Evolutionary conservation across 1,140 invertebrate genomes (phyloP), one percentile per base, ranked within the genome.

Genomic region (Papilio polyxenes): DNA sequence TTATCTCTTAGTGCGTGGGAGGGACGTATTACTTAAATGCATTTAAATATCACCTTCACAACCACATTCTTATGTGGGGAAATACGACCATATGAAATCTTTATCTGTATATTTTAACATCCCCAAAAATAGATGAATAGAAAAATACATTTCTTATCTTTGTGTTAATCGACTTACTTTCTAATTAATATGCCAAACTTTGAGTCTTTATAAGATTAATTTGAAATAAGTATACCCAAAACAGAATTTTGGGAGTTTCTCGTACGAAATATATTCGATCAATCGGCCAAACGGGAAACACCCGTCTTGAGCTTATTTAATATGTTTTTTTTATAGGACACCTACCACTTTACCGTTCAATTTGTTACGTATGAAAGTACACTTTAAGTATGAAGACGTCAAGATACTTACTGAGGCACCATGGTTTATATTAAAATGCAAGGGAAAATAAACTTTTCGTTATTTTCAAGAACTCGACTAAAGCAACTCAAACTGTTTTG

Each of bases 31-130:
- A 37, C 65, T 72, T 37, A 31, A 23, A 15, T 72, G 65, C 65
- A 72, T 72, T 72, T 37, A 72, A 72, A 72, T 37, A 37, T 72
- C 65, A 37, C 13, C 11, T 72, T 37, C 65, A 72, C 65, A 72
- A 37, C 65, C 31, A 37, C 65, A 72, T 72, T 72, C 65, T 37
- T 72, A 72, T 37, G 65, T 40, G 65, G 65, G 65, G 31, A 72
- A 72, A 72, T 72, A 72, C 65, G 23, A 37, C 31, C 31, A 72
- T 15, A 72, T 72, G 13, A 37, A 17, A 72, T 40, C 65, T 72
- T 72, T 7, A 72, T 72, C 20, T 65, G 7, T 10, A 62, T 62
- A 9, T 69, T 69, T 0, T 62, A 62, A 62, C 20, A 9, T 13
- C 65, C 31, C 11, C 65, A 37, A 37, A 69, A 15, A 6, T 72